Percentiles rank a stretch among this genome's conserved stretches.
These are phyloP conservation scores for Chiloscyllium punctatum DNA, from an alignment of 2,797 vertebrate genomes.

Conservation along the genomic window DNA sequence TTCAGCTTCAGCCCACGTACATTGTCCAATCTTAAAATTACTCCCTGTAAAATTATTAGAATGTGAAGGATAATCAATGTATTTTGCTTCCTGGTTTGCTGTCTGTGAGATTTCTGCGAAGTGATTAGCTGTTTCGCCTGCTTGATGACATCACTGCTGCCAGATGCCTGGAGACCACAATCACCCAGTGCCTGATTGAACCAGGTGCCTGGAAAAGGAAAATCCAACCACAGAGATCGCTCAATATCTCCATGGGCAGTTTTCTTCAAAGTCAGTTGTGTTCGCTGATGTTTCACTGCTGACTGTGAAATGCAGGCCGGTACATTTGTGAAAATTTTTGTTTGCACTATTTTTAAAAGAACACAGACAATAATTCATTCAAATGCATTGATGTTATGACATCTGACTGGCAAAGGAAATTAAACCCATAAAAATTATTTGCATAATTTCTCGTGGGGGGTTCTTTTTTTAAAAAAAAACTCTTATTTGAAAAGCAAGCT, in stretches of 20 bases:
- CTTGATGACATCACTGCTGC: neutral
- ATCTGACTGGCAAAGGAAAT: neutral
- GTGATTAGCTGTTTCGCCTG: neutral
- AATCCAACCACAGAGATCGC: neutral
- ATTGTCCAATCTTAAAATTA: neutral
- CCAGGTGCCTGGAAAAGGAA: neutral
- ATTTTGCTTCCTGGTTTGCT: neutral
- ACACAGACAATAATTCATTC: neutral
- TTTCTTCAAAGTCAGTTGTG: neutral
- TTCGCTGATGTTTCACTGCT: neutral
- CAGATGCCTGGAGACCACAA: neutral
- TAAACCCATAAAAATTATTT: neutral
- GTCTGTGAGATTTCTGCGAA: neutral
- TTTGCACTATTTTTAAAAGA: neutral
- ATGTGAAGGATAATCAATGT: neutral
- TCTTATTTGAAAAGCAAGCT: neutral
- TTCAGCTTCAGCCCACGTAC: neutral
- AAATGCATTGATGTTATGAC: neutral
- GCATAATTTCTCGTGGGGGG: neutral
- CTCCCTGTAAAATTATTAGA: neutral
- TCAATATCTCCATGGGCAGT: neutral
- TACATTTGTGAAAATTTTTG: neutral
- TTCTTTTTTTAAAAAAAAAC: neutral
- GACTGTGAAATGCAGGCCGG: neutral
- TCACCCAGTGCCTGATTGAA: neutral